These are phyloP conservation scores for Meles meles DNA, from an alignment of 2,113 vertebrate genomes.

Conservation along the genomic window DNA sequence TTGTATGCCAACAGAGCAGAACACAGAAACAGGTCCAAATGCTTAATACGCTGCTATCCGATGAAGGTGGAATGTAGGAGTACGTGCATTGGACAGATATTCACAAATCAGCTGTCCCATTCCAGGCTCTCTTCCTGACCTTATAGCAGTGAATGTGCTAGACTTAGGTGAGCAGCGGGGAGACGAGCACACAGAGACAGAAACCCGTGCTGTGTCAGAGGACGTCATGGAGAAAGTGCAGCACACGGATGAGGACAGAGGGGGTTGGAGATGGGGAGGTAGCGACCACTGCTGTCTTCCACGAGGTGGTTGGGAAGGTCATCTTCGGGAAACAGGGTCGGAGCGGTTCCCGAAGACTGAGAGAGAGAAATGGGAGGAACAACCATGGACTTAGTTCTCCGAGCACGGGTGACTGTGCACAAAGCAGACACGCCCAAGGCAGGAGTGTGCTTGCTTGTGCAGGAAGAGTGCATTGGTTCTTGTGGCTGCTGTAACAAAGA, in stretches of 20 bases:
- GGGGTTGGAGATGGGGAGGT: no score
- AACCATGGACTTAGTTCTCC: background rate
- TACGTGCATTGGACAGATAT: background rate
- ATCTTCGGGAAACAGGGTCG: background rate
- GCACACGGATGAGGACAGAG: rapidly evolving
- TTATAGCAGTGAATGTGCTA: background rate
- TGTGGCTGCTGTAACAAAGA: background rate
- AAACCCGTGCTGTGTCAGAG: no score
- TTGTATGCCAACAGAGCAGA: background rate
- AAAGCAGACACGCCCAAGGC: background rate
- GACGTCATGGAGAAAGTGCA: background rate
- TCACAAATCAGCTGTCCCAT: background rate
- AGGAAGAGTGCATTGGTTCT: rapidly evolving
- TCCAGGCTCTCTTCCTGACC: background rate
- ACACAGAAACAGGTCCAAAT: background rate
- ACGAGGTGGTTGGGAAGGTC: background rate
- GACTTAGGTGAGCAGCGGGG: background rate
- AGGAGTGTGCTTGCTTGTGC: background rate
- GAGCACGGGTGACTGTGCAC: no score
- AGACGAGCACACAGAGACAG: background rate
- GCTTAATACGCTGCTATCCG: background rate
- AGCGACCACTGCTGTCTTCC: background rate
- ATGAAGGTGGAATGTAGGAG: background rate
- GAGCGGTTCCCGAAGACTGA: background rate
- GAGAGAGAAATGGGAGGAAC: background rate